A percentile compares a stretch with the other conserved stretches of the same genome.
These are phyloP conservation scores for Punctoribates punctum DNA, from an alignment of 2,888 invertebrate species.

Conservation along the genomic window DNA sequence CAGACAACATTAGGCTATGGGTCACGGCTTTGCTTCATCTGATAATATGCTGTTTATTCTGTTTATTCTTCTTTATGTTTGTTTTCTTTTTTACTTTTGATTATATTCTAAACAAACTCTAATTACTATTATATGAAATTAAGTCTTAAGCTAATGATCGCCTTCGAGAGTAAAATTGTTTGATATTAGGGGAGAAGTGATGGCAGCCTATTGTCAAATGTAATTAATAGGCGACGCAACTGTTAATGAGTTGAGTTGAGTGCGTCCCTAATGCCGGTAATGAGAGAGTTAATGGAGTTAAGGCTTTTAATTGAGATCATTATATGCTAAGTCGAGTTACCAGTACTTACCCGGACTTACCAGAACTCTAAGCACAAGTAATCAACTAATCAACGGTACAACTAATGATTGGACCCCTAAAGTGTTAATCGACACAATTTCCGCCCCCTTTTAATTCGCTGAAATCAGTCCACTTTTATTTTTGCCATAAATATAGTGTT, in stretches of 20 bases:
- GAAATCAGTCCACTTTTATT: background rate
- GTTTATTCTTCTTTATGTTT: background rate
- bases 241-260: constrained; percentile 11
- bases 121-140: background rate
- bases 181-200: background rate
- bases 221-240: constrained; percentile 28
- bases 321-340: constrained; percentile 1
- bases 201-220: background rate
- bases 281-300: constrained; percentile 32
- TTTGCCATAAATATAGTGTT: background rate
- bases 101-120: background rate
- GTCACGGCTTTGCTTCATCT: background rate
- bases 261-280: constrained; percentile 8
- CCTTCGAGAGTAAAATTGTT: background rate
- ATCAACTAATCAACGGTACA: background rate
- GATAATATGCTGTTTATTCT: background rate
- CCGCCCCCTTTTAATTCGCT: background rate
- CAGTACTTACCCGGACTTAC: too few relatives aligned
- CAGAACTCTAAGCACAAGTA: background rate
- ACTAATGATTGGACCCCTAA: constrained; percentile 16
- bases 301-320: constrained; percentile 26
- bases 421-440: constrained; percentile 6
- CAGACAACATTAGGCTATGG: background rate
- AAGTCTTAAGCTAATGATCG: background rate
- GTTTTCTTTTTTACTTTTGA: background rate